phyloP scores from a whole-genome alignment of 2,113 vertebrate genomes.

The Scopus umbretta region DNA sequence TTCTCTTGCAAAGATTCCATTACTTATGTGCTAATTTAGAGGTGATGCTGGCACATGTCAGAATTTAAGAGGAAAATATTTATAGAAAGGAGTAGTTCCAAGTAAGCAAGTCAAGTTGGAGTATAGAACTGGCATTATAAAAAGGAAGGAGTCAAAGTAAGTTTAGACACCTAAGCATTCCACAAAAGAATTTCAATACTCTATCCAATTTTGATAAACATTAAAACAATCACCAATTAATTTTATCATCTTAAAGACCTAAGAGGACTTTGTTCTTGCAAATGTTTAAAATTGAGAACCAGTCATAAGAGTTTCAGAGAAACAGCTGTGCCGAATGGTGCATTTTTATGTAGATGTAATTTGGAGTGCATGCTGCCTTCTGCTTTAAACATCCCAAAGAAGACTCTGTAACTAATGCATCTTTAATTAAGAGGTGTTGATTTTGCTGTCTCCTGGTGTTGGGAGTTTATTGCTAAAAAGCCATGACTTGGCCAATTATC shows the following conservation, averaged over 20 bases:
- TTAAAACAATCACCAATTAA: neutral
- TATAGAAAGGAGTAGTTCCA: neutral
- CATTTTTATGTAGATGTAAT: neutral
- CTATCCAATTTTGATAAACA: neutral
- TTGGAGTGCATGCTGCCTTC: neutral
- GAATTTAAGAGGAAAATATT: neutral
- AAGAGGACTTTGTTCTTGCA: neutral
- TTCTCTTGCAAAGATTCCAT: neutral
- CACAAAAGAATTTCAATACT: neutral
- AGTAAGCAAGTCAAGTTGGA: neutral
- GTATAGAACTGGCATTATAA: neutral
- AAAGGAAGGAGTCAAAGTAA: neutral
- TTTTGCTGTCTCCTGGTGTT: neutral
- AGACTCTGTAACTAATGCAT: neutral
- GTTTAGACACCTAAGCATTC: neutral
- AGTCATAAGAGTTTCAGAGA: neutral
- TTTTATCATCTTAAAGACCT: neutral
- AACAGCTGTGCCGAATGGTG: neutral
- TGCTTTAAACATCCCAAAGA: neutral
- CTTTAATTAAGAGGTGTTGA: neutral
- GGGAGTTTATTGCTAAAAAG: neutral
- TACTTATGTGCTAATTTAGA: neutral
- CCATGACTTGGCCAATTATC: neutral
- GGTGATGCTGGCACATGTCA: neutral
- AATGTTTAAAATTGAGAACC: neutral